phyloP scores from a whole-genome alignment of 2,797 vertebrate species.

The Varecia variegata region DNA sequence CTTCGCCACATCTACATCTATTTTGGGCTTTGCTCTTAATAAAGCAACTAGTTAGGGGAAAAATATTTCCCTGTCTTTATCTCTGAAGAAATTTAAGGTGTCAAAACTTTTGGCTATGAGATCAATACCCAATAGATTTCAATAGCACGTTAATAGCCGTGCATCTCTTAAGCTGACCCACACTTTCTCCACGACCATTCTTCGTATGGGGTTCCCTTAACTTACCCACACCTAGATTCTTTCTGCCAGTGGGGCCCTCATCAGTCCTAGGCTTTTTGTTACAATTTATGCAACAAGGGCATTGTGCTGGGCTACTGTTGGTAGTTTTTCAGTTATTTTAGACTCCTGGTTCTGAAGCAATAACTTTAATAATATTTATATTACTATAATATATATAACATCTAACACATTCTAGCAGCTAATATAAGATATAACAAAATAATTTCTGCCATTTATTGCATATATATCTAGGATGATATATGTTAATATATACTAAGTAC shows the following conservation, averaged over 20 bases:
- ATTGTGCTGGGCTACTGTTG: not conserved
- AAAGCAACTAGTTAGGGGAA: not conserved
- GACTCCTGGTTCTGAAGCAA: not conserved
- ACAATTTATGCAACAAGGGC: not conserved
- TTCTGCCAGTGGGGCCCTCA: not conserved
- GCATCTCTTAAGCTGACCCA: accelerated
- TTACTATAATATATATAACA: not conserved
- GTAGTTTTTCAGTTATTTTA: not conserved
- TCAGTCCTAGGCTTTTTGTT: not conserved
- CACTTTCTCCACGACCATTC: not conserved
- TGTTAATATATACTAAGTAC: not conserved
- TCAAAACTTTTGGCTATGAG: not conserved
- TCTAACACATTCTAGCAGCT: not conserved
- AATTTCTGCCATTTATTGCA: not conserved
- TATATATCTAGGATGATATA: not conserved
- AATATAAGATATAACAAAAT: not conserved
- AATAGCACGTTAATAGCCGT: not conserved
- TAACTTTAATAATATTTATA: not conserved
- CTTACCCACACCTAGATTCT: not conserved
- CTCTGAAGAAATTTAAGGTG: not conserved
- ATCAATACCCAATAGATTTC: not conserved
- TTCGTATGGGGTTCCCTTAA: not conserved
- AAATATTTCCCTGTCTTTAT: not conserved
- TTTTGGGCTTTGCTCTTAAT: not conserved
- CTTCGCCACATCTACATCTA: not conserved